Conservation (phyloP, 2,797 vertebrate species). For the Apogon hyalosoma region DNA sequence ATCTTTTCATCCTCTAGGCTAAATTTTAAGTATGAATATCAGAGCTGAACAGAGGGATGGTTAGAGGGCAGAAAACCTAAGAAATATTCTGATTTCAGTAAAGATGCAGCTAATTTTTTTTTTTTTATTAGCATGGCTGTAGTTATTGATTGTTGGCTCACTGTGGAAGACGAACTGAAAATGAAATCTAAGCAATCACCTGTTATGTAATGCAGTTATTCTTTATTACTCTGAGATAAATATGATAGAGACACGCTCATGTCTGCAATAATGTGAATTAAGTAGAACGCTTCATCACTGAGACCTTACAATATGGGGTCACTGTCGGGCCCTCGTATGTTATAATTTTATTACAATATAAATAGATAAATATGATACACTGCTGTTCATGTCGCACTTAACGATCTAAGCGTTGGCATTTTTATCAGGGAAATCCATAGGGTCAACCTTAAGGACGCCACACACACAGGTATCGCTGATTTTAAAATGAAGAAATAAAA, state of each 20-base stretch:
- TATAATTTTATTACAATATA: conserved; percentile 74
- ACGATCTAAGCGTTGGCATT: conserved; percentile 58
- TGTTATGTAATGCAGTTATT: conserved; percentile 78
- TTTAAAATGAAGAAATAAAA: conserved; percentile 77
- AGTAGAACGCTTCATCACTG: conserved; percentile 65
- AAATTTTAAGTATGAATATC: conserved; percentile 42
- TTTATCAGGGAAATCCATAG: conserved; percentile 71
- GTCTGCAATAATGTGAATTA: conserved; percentile 66
- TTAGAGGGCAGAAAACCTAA: conserved; percentile 19
- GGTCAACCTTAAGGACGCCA: conserved; percentile 57
- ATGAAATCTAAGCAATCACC: conserved; percentile 79
- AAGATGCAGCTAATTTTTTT: conserved; percentile 61
- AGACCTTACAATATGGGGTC: conserved; percentile 67
- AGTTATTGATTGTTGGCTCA: conserved; percentile 79
- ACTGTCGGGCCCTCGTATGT: conserved; percentile 59
- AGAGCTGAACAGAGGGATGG: conserved; percentile 26
- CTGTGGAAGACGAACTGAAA: conserved; percentile 67
- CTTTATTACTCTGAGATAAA: conserved; percentile 82
- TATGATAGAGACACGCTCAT: conserved; percentile 77
- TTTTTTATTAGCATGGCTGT: conserved; percentile 71
- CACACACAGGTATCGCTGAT: conserved; percentile 57
- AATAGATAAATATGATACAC: conserved; percentile 80
- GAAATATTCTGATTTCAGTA: conserved; percentile 49
- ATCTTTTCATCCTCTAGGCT: conserved; percentile 47
- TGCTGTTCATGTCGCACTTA: conserved; percentile 57